Evolutionary conservation across 2,113 vertebrate genomes (phyloP).

Genomic region (Dermatemys mawii): DNA sequence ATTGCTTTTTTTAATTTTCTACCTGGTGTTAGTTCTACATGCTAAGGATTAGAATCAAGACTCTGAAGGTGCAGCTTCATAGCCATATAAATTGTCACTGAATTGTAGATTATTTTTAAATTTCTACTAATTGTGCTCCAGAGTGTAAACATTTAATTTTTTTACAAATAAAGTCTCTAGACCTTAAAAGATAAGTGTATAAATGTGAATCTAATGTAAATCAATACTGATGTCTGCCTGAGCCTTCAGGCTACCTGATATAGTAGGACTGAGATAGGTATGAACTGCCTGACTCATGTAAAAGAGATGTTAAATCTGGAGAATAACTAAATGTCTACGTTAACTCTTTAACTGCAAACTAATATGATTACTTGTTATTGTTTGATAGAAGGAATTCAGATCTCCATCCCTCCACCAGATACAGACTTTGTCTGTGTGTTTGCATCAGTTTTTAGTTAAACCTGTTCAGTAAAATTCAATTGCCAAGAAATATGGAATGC

Average conservation of each 20-base stretch:
- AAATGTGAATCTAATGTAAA: not conserved
- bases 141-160: not conserved
- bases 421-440: not conserved
- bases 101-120: not conserved
- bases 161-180: not conserved
- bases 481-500: not conserved
- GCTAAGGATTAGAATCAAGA: too few species aligned
- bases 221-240: not conserved
- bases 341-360: not conserved
- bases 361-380: not conserved
- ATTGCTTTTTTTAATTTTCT: too few species aligned
- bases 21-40: too few species aligned
- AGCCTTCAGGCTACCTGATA: not conserved
- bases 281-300: not conserved
- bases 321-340: not conserved
- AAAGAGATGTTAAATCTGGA: not conserved
- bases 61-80: too few species aligned
- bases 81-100: not conserved
- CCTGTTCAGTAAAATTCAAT: not conserved
- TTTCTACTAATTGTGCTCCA: not conserved
- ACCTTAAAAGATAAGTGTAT: not conserved
- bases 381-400: not conserved
- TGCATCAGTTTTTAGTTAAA: not conserved
- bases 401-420: not conserved
- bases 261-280: not conserved